Evolutionary conservation across 2,888 invertebrate species (phyloP).

Genomic region (Conomelus anceps): DNA sequence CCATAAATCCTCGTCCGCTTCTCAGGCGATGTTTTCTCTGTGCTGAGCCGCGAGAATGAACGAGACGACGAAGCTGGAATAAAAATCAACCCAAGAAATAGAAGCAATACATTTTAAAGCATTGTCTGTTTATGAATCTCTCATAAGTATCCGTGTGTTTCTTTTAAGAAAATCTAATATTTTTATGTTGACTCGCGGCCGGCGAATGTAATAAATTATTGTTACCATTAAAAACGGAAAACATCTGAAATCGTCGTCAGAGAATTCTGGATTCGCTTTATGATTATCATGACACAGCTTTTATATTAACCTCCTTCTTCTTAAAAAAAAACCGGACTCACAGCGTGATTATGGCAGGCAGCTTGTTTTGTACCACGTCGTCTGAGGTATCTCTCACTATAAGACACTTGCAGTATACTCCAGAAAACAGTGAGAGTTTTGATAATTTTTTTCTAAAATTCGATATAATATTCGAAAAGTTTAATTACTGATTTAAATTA

Average conservation of each 20-base stretch:
- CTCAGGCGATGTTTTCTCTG: neutral
- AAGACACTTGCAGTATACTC: no score
- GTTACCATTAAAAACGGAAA: neutral
- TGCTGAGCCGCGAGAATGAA: neutral
- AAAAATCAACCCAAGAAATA: neutral
- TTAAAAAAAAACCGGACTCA: neutral
- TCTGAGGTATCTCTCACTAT: neutral
- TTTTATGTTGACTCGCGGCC: neutral
- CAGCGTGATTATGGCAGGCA: neutral
- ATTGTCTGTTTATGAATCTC: neutral
- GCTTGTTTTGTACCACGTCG: neutral
- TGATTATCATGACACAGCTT: neutral
- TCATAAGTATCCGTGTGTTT: neutral
- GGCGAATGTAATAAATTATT: neutral
- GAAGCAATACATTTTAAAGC: neutral
- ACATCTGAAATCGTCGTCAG: neutral
- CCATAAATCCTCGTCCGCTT: neutral
- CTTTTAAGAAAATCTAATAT: neutral
- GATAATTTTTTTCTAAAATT: no score
- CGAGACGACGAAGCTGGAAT: neutral
- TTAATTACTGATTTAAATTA: no score
- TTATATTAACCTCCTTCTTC: neutral
- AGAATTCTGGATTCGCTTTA: neutral
- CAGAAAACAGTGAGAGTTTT: no score
- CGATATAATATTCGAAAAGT: no score